A percentile compares a stretch with the other conserved stretches of the same genome.
These are phyloP conservation scores for Enteromius trimaculatus DNA, from an alignment of 2,797 vertebrate species.

Conservation along the genomic window DNA sequence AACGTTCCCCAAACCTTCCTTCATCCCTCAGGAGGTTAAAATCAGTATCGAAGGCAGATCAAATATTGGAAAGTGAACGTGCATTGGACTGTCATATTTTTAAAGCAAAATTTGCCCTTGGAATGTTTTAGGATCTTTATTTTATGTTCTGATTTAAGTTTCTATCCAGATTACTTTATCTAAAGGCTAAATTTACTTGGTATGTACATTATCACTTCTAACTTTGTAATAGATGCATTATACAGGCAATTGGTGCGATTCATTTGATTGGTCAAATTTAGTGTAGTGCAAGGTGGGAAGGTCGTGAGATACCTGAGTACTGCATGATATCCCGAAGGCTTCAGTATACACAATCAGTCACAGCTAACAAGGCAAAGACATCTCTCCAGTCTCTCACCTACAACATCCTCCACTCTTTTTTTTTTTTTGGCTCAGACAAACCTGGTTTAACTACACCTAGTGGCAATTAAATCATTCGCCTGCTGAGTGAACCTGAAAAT, in stretches of 20 bases:
- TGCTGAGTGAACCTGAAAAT: conserved; percentile 30
- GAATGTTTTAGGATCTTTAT: conserved; percentile 59
- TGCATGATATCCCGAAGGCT: conserved; percentile 54
- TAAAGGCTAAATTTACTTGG: conserved; percentile 87
- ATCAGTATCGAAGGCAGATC: conserved; percentile 99
- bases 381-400: conserved; percentile 36
- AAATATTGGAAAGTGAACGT: conserved; percentile 93
- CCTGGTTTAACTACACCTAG: neutral
- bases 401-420: conserved; percentile 29
- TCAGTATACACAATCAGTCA: conserved; percentile 39
- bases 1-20: conserved; percentile 95
- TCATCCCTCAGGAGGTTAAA: conserved; percentile 98
- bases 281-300: conserved; percentile 68
- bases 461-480: conserved; percentile 16
- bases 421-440: conserved; percentile 23
- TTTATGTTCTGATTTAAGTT: conserved; percentile 59
- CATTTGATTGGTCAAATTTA: conserved; percentile 74
- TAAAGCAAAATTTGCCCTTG: conserved; percentile 73
- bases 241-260: conserved; percentile 83
- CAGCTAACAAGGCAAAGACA: conserved; percentile 32
- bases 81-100: conserved; percentile 67
- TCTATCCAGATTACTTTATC: conserved; percentile 92
- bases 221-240: conserved; percentile 87
- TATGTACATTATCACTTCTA: conserved; percentile 93
- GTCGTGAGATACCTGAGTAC: conserved; percentile 63